Evolutionary conservation across 2,797 vertebrate species (phyloP).

Genomic region (Hyperoplus immaculatus): DNA sequence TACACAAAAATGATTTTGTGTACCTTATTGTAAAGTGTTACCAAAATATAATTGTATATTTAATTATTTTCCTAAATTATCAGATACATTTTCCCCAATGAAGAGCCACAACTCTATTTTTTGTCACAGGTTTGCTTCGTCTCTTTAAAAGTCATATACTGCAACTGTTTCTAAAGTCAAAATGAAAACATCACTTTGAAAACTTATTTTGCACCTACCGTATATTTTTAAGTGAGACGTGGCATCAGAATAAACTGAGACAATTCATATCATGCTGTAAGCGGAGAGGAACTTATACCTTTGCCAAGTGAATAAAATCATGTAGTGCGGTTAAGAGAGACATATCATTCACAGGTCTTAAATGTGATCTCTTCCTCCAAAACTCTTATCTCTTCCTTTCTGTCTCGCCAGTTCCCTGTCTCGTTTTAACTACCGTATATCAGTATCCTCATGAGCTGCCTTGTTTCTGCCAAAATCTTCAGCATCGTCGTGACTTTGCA

Average conservation of each 20-base stretch:
- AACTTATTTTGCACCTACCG: no score
- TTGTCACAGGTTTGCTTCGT: background rate
- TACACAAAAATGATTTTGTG: no score
- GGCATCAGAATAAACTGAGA: constrained; percentile 20
- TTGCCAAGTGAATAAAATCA: constrained; percentile 58
- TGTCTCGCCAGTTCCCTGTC: constrained; percentile 30
- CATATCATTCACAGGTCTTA: constrained; percentile 11
- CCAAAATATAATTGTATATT: background rate
- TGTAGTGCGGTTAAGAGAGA: constrained; percentile 45
- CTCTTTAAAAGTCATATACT: background rate
- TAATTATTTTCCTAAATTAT: background rate
- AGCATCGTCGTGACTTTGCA: constrained; percentile 63
- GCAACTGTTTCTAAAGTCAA: background rate
- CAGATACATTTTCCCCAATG: background rate
- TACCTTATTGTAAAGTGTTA: no score
- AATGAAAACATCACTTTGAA: background rate
- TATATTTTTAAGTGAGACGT: constrained; percentile 1
- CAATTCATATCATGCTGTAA: constrained; percentile 32
- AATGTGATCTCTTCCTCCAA: constrained; percentile 27
- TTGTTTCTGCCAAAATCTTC: constrained; percentile 59
- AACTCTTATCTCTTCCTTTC: constrained; percentile 12
- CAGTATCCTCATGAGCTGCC: constrained; percentile 48
- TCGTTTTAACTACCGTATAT: constrained; percentile 35
- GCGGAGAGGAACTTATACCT: constrained; percentile 26
- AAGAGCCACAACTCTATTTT: background rate